Conservation (phyloP, 2,113 vertebrate genomes). For the Pycnonotus jocosus region DNA sequence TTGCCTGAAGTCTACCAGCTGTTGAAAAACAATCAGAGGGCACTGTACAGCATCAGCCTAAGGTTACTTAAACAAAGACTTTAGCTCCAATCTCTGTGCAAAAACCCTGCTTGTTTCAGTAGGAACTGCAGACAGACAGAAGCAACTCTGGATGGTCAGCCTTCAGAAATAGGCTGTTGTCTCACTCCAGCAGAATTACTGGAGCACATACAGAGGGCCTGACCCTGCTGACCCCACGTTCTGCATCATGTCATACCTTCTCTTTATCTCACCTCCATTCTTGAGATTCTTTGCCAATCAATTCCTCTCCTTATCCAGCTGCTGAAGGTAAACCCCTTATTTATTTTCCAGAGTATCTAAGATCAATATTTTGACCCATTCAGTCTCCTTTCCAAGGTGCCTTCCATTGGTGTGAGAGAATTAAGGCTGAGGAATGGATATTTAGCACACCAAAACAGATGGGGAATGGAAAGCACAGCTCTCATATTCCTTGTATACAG, state of each 20-base stretch:
- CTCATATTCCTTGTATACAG: background rate
- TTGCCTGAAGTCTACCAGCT: slow-evolving; percentile 37
- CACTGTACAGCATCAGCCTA: background rate
- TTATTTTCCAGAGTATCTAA: background rate
- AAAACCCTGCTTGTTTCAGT: background rate
- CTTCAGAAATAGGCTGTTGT: background rate
- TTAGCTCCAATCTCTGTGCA: background rate
- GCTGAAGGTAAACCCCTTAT: background rate
- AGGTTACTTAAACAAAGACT: slow-evolving; percentile 1
- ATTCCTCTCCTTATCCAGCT: background rate
- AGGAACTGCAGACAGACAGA: background rate
- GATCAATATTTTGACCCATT: background rate
- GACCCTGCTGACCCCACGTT: background rate
- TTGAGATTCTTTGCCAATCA: slow-evolving; percentile 33
- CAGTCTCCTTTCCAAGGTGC: background rate
- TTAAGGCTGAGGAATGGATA: background rate
- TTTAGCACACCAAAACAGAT: background rate
- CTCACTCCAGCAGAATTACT: background rate
- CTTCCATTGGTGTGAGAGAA: background rate
- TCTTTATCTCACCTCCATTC: slow-evolving; percentile 46
- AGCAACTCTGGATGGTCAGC: background rate
- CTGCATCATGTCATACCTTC: background rate
- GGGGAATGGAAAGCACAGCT: background rate
- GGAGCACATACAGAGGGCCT: background rate
- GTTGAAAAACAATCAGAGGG: slow-evolving; percentile 4